Evolutionary conservation across 2,113 vertebrate species (phyloP).

Genomic region (Hippocampus comes): DNA sequence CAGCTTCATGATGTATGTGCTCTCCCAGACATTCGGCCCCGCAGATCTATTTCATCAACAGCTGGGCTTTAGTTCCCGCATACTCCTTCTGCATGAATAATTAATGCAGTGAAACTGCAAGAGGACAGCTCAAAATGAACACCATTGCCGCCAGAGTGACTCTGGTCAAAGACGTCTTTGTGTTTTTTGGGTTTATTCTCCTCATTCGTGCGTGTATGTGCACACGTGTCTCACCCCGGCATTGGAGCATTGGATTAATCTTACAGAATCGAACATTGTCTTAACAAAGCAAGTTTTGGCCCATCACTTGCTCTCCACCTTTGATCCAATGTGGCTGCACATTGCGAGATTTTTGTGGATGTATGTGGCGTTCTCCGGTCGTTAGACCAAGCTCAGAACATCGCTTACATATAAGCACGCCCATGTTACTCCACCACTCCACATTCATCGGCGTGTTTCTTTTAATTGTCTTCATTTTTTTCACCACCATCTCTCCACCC

Average conservation of each 20-base stretch:
- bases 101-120: conserved; percentile 50
- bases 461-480: conserved; percentile 6
- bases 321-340: conserved; percentile 39
- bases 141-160: conserved; percentile 42
- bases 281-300: conserved; percentile 31
- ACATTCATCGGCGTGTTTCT: conserved; percentile 17
- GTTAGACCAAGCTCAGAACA: conserved; percentile 61
- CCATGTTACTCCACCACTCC: background rate
- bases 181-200: conserved; percentile 18
- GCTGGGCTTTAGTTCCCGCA: conserved; percentile 55
- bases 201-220: conserved; percentile 2
- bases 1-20: conserved; percentile 50
- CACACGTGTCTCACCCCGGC: background rate
- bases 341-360: conserved; percentile 63
- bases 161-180: conserved; percentile 44
- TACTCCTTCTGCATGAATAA: conserved; percentile 56
- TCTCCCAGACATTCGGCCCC: conserved; percentile 51
- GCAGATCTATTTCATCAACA: conserved; percentile 65
- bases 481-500: conserved; percentile 29
- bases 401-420: conserved; percentile 57
- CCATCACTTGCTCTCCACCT: conserved; percentile 20
- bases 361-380: conserved; percentile 57
- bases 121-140: conserved; percentile 58
- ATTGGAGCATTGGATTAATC: conserved; percentile 18
- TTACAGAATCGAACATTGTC: conserved; percentile 22